Conservation (phyloP, 1,140 invertebrate species). For the Ladona fulva region DNA sequence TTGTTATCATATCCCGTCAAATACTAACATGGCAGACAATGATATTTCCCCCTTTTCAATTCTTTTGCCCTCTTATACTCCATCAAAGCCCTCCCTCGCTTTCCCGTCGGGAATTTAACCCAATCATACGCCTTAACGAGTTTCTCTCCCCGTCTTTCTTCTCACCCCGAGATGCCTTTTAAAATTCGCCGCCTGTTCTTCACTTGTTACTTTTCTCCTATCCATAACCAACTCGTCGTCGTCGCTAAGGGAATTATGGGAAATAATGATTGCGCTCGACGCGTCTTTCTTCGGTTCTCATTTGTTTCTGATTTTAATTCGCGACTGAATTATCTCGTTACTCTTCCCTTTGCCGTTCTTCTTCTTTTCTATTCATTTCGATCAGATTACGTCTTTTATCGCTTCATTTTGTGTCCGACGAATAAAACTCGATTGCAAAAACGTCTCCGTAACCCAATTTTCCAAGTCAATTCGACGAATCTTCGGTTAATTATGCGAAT, state of each 20-base stretch:
- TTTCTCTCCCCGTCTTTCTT: background rate
- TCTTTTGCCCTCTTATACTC: no score
- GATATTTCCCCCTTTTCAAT: no score
- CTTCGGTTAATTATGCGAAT: no score
- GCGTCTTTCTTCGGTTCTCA: background rate
- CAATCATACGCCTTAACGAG: conserved; percentile 4
- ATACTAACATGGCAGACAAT: no score
- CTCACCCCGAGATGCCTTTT: background rate
- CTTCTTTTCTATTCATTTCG: background rate
- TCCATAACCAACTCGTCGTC: background rate
- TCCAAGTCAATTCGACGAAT: no score
- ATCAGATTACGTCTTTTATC: no score
- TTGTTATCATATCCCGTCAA: no score
- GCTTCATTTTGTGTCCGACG: no score
- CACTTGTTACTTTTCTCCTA: background rate
- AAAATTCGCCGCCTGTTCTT: background rate
- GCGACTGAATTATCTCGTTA: background rate
- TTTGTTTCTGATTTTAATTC: background rate
- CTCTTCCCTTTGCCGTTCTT: background rate
- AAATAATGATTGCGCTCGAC: background rate
- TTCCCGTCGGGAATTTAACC: conserved; percentile 1
- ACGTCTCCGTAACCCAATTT: no score
- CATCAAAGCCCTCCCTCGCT: no score
- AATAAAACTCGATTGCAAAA: no score
- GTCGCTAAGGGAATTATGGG: background rate